Evolutionary conservation across 2,888 invertebrate species (phyloP).

Genomic region (Conomelus anceps): DNA sequence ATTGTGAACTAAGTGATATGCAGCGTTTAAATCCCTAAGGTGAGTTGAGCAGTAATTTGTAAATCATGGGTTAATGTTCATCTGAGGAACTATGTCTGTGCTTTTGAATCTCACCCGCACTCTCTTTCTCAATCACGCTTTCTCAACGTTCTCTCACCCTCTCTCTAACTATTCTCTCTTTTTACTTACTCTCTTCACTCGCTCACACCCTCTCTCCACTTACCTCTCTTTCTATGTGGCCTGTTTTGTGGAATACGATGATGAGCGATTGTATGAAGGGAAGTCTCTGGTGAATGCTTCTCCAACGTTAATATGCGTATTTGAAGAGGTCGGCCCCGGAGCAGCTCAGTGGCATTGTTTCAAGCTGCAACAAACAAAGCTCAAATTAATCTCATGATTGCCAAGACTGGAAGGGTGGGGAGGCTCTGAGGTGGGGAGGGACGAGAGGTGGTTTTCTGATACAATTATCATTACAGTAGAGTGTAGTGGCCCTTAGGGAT

Average conservation of each 20-base stretch:
- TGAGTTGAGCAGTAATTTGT: neutral
- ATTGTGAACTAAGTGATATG: neutral
- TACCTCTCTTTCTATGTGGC: too few relatives aligned
- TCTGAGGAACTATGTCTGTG: neutral
- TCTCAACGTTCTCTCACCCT: neutral
- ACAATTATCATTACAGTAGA: neutral
- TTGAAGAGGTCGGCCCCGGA: neutral
- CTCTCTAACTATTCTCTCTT: neutral
- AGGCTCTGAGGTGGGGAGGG: too few relatives aligned
- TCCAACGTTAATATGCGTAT: neutral
- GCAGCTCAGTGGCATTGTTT: neutral
- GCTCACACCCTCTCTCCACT: too few relatives aligned
- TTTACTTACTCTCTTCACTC: too few relatives aligned
- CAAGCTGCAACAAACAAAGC: neutral
- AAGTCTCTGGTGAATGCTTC: neutral
- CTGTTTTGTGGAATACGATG: neutral
- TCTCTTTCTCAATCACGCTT: neutral
- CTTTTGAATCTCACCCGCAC: neutral
- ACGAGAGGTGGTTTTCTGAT: neutral
- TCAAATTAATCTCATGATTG: neutral
- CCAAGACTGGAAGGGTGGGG: neutral
- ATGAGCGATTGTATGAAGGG: too few relatives aligned
- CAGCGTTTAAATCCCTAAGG: neutral
- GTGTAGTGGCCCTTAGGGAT: neutral
- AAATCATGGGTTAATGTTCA: neutral